Evolutionary conservation across 2,888 invertebrate genomes (phyloP), one percentile per base, ranked within the genome.

Genomic region (Hydrotaea diabolus): DNA sequence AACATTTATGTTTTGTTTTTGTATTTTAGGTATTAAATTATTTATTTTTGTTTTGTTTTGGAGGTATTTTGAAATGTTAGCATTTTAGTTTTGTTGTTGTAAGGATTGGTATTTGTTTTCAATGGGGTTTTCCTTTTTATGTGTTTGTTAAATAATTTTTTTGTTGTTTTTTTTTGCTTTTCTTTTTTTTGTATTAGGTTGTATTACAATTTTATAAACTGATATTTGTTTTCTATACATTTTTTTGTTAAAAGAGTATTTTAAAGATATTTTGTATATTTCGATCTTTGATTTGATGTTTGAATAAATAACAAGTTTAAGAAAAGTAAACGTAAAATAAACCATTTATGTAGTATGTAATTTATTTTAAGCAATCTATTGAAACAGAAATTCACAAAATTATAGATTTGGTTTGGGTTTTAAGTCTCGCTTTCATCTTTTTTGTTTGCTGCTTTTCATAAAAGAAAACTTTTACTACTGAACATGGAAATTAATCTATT

Each of bases 21-120:
- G 39, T 46, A 74, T 69, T 59, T 79, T 31, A 31, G 31, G 31
- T 31, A 31, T 31, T 31, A 31, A 31, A 31, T 31, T 31, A 31
- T 31, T 82, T 73, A 69, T 71, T 39, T 82, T 75, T 39, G 8
- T 83, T 77, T 83, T 78, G 72, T 73, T 69, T 85, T 83, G 78
- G 83, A 85, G 83, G 83, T 85, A 83, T 85, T 83, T 85, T 85
- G 85, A 83, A 85, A 85, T 85, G 80, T 85, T 85, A 80, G 85
- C 82, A 85, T 85, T 85, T 85, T 82, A 82, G 82, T 85, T 59
- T 62, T 71, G 21, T 73, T 74, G 53, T 76, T 77, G 13, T 8
- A 21, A 49, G 39, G n/a, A 26, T 55, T 31, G 13, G 31, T 79
- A 39, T 62, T 31, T 53, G 62, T 62, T 76, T 69, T 43, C 21